Conservation (phyloP, 2,113 vertebrate genomes). For the Pseudorasbora parva region DNA sequence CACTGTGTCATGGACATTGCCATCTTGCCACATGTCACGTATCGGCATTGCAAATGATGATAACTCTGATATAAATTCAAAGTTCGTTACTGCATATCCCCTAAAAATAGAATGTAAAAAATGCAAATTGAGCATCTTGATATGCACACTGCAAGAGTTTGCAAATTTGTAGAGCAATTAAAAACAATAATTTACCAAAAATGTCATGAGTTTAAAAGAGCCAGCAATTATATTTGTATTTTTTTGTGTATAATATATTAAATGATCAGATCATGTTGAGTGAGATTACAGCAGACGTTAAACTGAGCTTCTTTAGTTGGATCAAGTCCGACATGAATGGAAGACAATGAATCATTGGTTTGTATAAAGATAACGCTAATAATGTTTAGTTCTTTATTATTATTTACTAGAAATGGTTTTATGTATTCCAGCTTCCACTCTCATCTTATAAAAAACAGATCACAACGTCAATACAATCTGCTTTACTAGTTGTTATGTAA, state of each 20-base stretch:
- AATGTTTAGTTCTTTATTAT: not conserved
- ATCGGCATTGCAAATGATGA: slow-evolving; percentile 77
- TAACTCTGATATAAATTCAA: not conserved
- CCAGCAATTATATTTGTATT: not conserved
- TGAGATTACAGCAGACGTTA: slow-evolving; percentile 66
- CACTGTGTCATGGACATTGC: slow-evolving; percentile 70
- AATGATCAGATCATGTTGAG: slow-evolving; percentile 65
- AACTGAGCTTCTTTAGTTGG: slow-evolving; percentile 66
- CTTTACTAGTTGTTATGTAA: not conserved
- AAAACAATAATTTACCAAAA: not conserved
- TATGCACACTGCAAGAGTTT: not conserved
- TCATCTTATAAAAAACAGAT: not conserved
- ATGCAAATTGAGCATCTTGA: not conserved
- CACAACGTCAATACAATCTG: not conserved
- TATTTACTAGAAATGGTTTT: not conserved
- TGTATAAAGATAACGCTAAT: slow-evolving; percentile 41
- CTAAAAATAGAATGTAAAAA: not conserved
- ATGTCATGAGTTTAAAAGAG: not conserved
- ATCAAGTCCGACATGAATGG: slow-evolving; percentile 68
- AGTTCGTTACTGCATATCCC: not conserved
- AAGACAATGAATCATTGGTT: slow-evolving; percentile 53
- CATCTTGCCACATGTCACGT: slow-evolving; percentile 82
- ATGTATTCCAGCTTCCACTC: not conserved
- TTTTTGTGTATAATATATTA: slow-evolving; percentile 42
- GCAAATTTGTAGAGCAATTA: not conserved